Evolutionary conservation across 1,140 invertebrate species (phyloP).

Genomic region (Bombus pyrosoma): DNA sequence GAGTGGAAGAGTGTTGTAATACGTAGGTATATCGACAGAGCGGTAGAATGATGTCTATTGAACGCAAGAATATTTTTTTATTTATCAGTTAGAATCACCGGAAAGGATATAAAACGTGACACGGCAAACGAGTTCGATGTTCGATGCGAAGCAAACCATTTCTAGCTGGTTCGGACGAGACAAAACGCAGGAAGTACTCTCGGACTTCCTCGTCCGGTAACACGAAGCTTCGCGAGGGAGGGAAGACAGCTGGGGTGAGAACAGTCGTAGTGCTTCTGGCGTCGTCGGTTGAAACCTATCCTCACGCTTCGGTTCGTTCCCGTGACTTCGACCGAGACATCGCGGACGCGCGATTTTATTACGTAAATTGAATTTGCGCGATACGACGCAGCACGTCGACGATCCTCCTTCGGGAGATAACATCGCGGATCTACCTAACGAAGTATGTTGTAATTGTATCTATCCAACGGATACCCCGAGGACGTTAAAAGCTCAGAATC

Average conservation of each 20-base stretch:
- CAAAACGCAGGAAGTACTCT: slow-evolving; percentile 69
- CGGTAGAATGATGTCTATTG: not conserved
- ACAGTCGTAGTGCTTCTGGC: slow-evolving; percentile 61
- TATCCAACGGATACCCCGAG: slow-evolving; percentile 15
- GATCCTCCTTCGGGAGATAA: slow-evolving; percentile 46
- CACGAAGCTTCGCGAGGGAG: slow-evolving; percentile 45
- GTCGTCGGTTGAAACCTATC: slow-evolving; percentile 34
- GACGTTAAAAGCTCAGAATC: slow-evolving; percentile 27
- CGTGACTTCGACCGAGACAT: slow-evolving; percentile 25
- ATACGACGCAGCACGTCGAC: slow-evolving; percentile 21
- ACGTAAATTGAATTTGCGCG: slow-evolving; percentile 67
- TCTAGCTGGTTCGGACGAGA: slow-evolving; percentile 58
- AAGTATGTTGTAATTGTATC: slow-evolving; percentile 62
- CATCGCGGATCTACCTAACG: slow-evolving; percentile 51
- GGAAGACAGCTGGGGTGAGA: slow-evolving; percentile 26
- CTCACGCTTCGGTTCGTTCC: not conserved
- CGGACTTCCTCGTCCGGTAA: slow-evolving; percentile 59
- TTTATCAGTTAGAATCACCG: not conserved
- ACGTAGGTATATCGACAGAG: not conserved
- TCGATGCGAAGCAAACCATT: slow-evolving; percentile 31
- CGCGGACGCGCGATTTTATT: slow-evolving; percentile 64
- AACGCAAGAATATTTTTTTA: not conserved
- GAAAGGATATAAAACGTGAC: not conserved
- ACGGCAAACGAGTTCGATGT: not conserved
- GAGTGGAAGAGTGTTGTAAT: not conserved